These are phyloP conservation scores for Elanus axillaris DNA, from an alignment of 2,113 vertebrate genomes.

Conservation along the genomic window DNA sequence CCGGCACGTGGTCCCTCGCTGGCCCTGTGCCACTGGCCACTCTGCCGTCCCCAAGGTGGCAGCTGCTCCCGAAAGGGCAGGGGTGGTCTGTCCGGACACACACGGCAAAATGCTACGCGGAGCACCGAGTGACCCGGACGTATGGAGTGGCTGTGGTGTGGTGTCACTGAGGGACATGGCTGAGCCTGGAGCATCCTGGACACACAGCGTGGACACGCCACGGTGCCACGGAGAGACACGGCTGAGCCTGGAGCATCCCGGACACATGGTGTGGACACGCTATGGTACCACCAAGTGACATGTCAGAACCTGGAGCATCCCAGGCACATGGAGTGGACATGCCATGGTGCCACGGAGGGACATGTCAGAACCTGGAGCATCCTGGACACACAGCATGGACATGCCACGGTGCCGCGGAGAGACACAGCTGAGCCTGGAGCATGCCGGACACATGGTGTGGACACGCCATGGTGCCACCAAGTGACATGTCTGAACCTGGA, in stretches of 20 bases:
- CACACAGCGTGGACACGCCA: rapidly evolving
- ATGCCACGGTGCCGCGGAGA: not conserved
- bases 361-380: not conserved
- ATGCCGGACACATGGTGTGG: rapidly evolving
- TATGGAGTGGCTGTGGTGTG: rapidly evolving
- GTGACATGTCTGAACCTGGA: too few relatives aligned
- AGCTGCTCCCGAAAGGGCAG: not conserved
- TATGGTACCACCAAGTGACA: too few relatives aligned
- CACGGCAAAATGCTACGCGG: rapidly evolving
- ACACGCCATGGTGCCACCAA: not conserved
- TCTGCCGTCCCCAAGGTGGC: not conserved
- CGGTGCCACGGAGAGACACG: not conserved
- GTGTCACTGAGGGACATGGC: not conserved
- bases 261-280: rapidly evolving
- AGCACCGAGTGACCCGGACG: rapidly evolving
- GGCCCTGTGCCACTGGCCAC: constrained; percentile 20
- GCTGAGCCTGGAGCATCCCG: rapidly evolving
- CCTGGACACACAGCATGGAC: not conserved
- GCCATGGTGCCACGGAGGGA: not conserved
- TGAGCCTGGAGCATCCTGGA: not conserved
- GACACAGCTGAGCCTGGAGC: too few relatives aligned
- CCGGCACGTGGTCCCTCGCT: not conserved
- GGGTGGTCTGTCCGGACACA: not conserved
- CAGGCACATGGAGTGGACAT: rapidly evolving
- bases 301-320: too few relatives aligned